Evolutionary conservation across 1,140 invertebrate genomes (phyloP).

Genomic region (Eumeta japonica): DNA sequence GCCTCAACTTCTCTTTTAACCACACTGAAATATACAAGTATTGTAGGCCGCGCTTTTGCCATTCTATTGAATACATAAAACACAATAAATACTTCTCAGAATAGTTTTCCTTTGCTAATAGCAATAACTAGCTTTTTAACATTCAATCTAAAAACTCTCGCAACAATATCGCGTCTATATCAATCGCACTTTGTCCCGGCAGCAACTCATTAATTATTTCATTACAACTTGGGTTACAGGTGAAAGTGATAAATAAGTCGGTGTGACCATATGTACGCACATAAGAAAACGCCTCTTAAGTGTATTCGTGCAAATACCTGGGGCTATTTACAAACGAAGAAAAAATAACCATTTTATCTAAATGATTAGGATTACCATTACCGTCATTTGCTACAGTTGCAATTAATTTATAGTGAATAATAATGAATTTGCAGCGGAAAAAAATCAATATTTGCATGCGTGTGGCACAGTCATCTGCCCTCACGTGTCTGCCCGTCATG

Average conservation of each 20-base stretch:
- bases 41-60: constrained; percentile 48
- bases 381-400: constrained; percentile 20
- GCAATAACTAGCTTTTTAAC: constrained; percentile 18
- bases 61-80: constrained; percentile 22
- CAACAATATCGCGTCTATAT: constrained; percentile 25
- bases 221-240: constrained; percentile 45
- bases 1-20: constrained; percentile 26
- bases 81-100: constrained; percentile 29
- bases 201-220: no score
- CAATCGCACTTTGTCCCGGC: constrained; percentile 19
- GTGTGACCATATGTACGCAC: no score
- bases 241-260: constrained; percentile 50
- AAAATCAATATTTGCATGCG: no score
- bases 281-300: constrained; percentile 56
- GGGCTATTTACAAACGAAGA: no score
- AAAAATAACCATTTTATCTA: constrained; percentile 35
- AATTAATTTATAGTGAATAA: no score
- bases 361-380: no score
- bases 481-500: no score
- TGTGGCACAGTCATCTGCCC: no score
- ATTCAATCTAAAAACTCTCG: constrained; percentile 20
- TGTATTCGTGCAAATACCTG: constrained; percentile 49
- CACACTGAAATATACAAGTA: constrained; percentile 52
- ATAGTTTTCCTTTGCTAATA: constrained; percentile 23
- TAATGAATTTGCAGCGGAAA: no score